Evolutionary conservation across 2,888 invertebrate species (phyloP).

Genomic region (Hirtodrosophila trivittata): DNA sequence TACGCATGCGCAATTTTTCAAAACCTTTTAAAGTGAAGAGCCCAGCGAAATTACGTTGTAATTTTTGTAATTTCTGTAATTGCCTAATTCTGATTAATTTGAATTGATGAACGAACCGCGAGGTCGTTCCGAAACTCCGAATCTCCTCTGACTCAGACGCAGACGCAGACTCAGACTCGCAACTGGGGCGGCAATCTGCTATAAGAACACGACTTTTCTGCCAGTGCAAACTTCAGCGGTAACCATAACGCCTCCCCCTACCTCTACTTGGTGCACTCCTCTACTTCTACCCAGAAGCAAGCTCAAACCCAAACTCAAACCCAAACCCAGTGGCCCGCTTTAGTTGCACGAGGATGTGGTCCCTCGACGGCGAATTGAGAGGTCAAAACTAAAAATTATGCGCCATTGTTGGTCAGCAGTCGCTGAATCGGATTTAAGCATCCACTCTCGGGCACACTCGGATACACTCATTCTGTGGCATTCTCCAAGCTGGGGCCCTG

Average conservation of each 20-base stretch:
- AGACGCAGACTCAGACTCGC: too few species aligned
- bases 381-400: conserved; percentile 80
- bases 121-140: neutral
- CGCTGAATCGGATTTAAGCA: conserved; percentile 35
- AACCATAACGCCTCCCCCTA: too few species aligned
- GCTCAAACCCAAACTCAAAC: conserved; percentile 4
- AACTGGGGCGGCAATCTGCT: conserved; percentile 50
- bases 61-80: conserved; percentile 83
- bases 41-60: conserved; percentile 78
- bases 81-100: conserved; percentile 83
- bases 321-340: conserved; percentile 38
- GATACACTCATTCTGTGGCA: neutral
- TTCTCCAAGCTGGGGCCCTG: too few species aligned
- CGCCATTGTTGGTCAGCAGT: conserved; percentile 64
- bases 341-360: conserved; percentile 36
- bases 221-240: too few species aligned
- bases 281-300: neutral
- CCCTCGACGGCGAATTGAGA: conserved; percentile 77
- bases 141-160: neutral
- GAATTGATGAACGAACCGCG: conserved; percentile 68
- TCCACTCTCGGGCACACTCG: neutral
- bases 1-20: conserved; percentile 77
- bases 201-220: too few species aligned
- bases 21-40: conserved; percentile 78
- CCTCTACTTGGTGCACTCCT: too few species aligned